Evolutionary conservation across 2,113 vertebrate genomes (phyloP).

Genomic region (Pteropus alecto): DNA sequence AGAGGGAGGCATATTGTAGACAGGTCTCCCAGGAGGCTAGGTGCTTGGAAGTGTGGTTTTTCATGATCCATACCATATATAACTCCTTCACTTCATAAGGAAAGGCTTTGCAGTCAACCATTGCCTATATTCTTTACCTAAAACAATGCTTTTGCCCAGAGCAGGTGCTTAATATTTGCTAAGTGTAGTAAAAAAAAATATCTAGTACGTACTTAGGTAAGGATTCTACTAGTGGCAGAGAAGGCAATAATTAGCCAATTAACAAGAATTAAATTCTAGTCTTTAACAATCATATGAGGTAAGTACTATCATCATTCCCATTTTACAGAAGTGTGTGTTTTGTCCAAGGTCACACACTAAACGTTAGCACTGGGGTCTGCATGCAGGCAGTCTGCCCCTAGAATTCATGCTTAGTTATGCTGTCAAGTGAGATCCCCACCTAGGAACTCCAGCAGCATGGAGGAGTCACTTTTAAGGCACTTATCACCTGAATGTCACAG

Average conservation of each 20-base stretch:
- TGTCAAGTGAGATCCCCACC: neutral
- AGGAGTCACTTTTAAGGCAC: neutral
- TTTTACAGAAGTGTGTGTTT: neutral
- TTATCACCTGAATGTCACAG: neutral
- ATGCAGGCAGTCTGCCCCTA: no score
- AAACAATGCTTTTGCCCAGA: neutral
- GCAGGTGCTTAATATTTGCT: neutral
- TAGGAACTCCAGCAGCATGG: neutral
- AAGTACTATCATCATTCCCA: neutral
- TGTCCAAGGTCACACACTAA: neutral
- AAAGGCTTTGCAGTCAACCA: neutral
- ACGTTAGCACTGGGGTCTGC: neutral
- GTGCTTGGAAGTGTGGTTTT: neutral
- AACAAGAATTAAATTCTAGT: neutral
- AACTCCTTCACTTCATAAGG: neutral
- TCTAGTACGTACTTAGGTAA: neutral
- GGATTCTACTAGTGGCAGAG: neutral
- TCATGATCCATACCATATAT: neutral
- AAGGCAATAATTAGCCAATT: neutral
- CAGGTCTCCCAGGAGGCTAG: neutral
- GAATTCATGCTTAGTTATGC: neutral
- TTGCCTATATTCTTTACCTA: neutral
- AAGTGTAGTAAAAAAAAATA: neutral
- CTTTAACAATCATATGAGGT: neutral
- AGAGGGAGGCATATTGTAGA: neutral